These are phyloP conservation scores for Agriopis aurantiaria DNA, from an alignment of 2,888 invertebrate genomes.

Conservation along the genomic window DNA sequence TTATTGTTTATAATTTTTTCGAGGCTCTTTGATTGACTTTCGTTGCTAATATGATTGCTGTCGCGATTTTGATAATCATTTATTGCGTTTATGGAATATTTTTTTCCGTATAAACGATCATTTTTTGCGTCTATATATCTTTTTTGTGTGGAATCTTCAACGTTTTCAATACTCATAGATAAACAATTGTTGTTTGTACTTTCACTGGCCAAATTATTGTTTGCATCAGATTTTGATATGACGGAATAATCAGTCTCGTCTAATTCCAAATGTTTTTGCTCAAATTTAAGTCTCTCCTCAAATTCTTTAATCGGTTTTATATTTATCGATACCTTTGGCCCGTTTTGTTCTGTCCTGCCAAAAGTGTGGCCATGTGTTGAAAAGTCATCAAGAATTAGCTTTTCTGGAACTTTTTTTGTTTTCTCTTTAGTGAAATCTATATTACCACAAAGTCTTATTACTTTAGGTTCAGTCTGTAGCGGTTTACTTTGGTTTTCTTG, in stretches of 20 bases:
- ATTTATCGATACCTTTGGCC: constrained; percentile 49
- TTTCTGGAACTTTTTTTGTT: constrained; percentile 23
- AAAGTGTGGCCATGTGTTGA: constrained; percentile 20
- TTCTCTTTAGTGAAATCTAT: constrained; percentile 9
- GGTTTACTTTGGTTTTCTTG: not conserved
- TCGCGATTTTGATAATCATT: not conserved
- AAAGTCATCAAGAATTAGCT: constrained; percentile 2
- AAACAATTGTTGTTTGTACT: constrained; percentile 1
- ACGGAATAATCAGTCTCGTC: constrained; percentile 16
- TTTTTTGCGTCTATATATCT: not conserved
- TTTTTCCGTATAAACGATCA: not conserved
- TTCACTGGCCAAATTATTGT: not conserved
- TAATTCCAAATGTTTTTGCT: constrained; percentile 1
- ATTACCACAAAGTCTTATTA: constrained; percentile 28
- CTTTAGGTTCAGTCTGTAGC: constrained; percentile 33
- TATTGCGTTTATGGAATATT: constrained; percentile 6
- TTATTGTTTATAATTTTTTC: constrained; percentile 9
- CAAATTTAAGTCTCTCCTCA: constrained; percentile 43
- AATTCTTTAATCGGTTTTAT: constrained; percentile 44
- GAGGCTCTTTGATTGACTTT: constrained; percentile 6
- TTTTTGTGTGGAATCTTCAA: not conserved
- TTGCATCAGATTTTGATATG: constrained; percentile 1
- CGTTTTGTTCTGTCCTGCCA: constrained; percentile 25
- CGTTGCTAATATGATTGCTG: constrained; percentile 2
- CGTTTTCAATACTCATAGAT: constrained; percentile 2